Percentiles rank a stretch among this genome's conserved stretches.
Evolutionary conservation across 2,888 invertebrate genomes (phyloP).

Genomic region (Drosophila neotestacea): DNA sequence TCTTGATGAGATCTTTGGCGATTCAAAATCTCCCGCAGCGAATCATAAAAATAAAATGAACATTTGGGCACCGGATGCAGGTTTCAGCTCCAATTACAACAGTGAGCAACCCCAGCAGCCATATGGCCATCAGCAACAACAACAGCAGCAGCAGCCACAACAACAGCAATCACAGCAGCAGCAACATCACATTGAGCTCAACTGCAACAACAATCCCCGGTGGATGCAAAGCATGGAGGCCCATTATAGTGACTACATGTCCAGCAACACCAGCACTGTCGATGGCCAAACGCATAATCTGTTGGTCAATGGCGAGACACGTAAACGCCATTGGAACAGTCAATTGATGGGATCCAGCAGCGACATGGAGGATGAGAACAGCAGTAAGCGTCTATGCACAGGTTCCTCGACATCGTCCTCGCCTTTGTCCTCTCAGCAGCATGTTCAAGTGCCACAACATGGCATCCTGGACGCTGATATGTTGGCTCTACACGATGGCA

Average conservation of each 20-base stretch:
- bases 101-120: slow-evolving; percentile 46
- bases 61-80: slow-evolving; percentile 74
- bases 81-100: slow-evolving; percentile 43
- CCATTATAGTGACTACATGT: slow-evolving; percentile 82
- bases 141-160: slow-evolving; percentile 53
- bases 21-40: slow-evolving; percentile 74
- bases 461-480: slow-evolving; percentile 78
- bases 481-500: slow-evolving; percentile 79
- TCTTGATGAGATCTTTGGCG: slow-evolving; percentile 84
- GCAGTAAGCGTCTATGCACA: slow-evolving; percentile 81
- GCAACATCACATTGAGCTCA: slow-evolving; percentile 81
- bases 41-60: slow-evolving; percentile 64
- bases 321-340: slow-evolving; percentile 83
- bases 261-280: slow-evolving; percentile 62
- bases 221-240: slow-evolving; percentile 85
- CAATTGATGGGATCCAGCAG: slow-evolving; percentile 75
- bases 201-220: slow-evolving; percentile 82
- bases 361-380: slow-evolving; percentile 76
- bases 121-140: slow-evolving; percentile 42
- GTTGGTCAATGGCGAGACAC: slow-evolving; percentile 67
- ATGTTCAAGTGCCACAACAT: slow-evolving; percentile 65
- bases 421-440: slow-evolving; percentile 72
- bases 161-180: slow-evolving; percentile 57
- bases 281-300: slow-evolving; percentile 56
- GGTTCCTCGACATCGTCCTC: slow-evolving; percentile 78